Base-by-base conservation (phyloP, 1,140 invertebrate genomes). In the Eumaeus atala region DNA sequence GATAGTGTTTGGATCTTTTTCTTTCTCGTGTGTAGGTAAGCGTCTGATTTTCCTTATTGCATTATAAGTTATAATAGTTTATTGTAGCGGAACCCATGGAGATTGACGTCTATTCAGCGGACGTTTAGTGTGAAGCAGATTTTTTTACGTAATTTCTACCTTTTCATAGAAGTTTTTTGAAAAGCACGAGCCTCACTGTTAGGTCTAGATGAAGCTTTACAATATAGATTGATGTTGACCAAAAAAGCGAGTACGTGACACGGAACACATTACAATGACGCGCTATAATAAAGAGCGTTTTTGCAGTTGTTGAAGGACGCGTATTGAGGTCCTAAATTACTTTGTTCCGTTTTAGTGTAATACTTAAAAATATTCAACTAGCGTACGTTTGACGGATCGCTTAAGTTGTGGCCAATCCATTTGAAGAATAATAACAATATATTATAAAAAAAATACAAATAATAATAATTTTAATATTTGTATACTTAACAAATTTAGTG, bases 191-290 rank as follows among this genome's bases (percentile, higher is more conserved):
- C 37, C 8, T 4, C 37, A 38, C 37, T 2, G 37, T n/a, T 36
- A 36, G 35, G 7, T 38, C 37, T 9, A 38, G 37, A 38, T 38
- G 35, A 36, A 11, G 37, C 37, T 38, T 38, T 38, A 38, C 37
- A 38, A 38, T 38, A 4, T 38, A 38, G 9, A 38, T 38, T 38
- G 37, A 12, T 38, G 37, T 38, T 38, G 37, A 38, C 37, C 37
- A 38, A 38, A 38, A 38, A 38, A 38, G 37, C 37, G 37, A 38
- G 37, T 38, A 38, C 37, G 37, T 38, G 37, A 38, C 37, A 38
- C 37, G 37, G 37, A 38, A 38, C 37, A 38, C 37, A 9, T 38
- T 9, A 38, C 37, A 9, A 38, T 38, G 37, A 38, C 37, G 21
- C 6, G 35, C 7, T 36, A 36, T 38, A 38, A 38, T 38, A 38